Evolutionary conservation across 2,113 vertebrate genomes (phyloP), one percentile per base, ranked within the genome.

Genomic region (Mormyrus lacerda): DNA sequence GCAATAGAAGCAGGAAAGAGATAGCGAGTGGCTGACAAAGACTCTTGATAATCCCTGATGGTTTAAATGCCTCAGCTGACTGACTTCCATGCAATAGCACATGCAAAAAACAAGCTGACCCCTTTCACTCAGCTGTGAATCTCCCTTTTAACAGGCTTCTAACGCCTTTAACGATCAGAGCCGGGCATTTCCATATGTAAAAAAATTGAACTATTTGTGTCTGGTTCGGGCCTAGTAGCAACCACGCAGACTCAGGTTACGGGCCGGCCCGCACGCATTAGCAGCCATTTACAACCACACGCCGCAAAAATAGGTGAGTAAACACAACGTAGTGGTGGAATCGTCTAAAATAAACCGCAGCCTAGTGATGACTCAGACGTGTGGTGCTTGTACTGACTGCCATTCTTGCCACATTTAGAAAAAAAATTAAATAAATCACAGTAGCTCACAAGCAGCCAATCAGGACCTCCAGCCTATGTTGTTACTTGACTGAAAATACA

Each of bases 251-350:
- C 24, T 48, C 42, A 45, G 51, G 61, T 82, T 61, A 85, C 83
- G 48, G 82, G 89, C 47, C 76, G 47, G 19, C 45, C 55, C 9
- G 1, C 17, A 21, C 8, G 47, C 73, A 51, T 61, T 61, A 69
- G 21, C n/a, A 35, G 79, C 83, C 44, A 47, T 91, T 87, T 90
- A 85, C 48, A 89, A 55, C 55, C 35, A 50, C 48, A 48, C 21
- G 42, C 89, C 69, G 65, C 73, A n/a, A 24, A 91, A 91, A 90
- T 73, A 79, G 53, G 21, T 1, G 3, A n/a, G 55, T 89, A 89
- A 91, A 83, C 89, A 90, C 51, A 15, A 31, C 42, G 35, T 55
- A 86, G 13, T 50, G 7, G 45, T 76, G 58, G 35, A 35, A 79
- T 88, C 44, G 17, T 39, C 65, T 79, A 35, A 10, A 88, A 50